Base-by-base conservation (phyloP, 2,113 vertebrate genomes). In the Aplodontia rufa region DNA sequence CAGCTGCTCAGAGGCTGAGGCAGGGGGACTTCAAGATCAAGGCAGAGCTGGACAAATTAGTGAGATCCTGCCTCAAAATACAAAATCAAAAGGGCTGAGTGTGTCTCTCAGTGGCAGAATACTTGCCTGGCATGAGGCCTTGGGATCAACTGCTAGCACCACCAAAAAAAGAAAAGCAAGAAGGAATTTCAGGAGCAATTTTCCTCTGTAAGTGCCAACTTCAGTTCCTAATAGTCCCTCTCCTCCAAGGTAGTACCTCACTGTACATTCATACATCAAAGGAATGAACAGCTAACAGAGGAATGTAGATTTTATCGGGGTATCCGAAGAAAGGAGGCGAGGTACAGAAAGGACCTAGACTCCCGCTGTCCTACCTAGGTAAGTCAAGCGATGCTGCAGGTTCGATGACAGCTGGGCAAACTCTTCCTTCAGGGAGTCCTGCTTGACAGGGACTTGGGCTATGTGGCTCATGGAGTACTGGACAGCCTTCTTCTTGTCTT, bases 401-500 rank as follows among this genome's bases (percentile, higher is more conserved):
- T 3, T 24, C 10, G 24, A n/a, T 4, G 89, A 94, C 49, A 98
- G 75, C 51, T 94, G 71, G 20, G 35, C 28, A 6, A 98, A 55
- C 74, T 98, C 95, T 37, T 96, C 96, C 35, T 92, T 96, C 75
- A 98, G 90, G 42, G 53, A 58, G 69, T 97, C 35, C 0, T 96
- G 96, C 30, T 20, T 60, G 1, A 40, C 0, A 0, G 96, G 96
- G 0, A 97, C 90, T 30, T 90, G 92, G 47, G 96, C 96, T 19
- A 97, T 55, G 32, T 87, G 75, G 40, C 90, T 72, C 93, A 97
- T 87, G 60, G 97, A 96, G 9, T 51, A 28, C 80, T 7, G 62
- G 45, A 97, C 93, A 0, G 94, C 96, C 9, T 8, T 22, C 97
- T 95, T 97, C 93, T 97, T 98, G 9, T 98, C 97, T 37, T 97